Evolutionary conservation across 2,888 invertebrate genomes (phyloP).

Genomic region (Priocnemis perturbator): DNA sequence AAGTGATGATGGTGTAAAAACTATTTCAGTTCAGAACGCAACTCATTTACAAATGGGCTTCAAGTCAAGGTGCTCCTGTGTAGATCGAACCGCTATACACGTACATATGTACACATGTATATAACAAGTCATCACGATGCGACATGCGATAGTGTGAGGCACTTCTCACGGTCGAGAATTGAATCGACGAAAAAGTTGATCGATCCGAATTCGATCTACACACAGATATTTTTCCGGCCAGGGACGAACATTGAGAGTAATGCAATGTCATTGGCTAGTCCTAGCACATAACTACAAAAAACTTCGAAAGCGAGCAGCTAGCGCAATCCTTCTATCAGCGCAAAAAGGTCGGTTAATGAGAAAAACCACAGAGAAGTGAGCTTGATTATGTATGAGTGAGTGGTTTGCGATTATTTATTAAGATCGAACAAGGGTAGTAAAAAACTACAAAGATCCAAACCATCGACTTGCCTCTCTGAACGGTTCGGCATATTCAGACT

Average conservation of each 20-base stretch:
- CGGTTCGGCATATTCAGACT: constrained; percentile 76
- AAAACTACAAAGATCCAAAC: constrained; percentile 75
- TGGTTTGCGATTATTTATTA: constrained; percentile 59
- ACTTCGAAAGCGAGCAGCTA: constrained; percentile 72
- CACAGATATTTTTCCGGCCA: constrained; percentile 23
- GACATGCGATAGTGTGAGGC: no score
- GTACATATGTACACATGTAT: no score
- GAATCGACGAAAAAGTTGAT: neutral
- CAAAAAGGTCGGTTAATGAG: constrained; percentile 67
- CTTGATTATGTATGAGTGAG: constrained; percentile 64
- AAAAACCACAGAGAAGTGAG: constrained; percentile 67
- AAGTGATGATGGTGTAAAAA: constrained; percentile 36
- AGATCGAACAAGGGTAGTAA: constrained; percentile 58
- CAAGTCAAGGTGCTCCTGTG: constrained; percentile 30
- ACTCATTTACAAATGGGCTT: constrained; percentile 33
- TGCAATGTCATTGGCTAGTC: constrained; percentile 59
- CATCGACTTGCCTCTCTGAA: constrained; percentile 76
- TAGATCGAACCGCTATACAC: constrained; percentile 43
- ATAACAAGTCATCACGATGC: no score
- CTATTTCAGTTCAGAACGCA: constrained; percentile 30
- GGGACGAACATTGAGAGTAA: constrained; percentile 42
- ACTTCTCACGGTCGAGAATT: neutral
- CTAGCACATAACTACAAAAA: constrained; percentile 64
- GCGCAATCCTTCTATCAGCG: constrained; percentile 66
- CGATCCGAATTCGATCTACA: constrained; percentile 44